Base-by-base conservation (phyloP, 2,113 vertebrate genomes). In the Maccullochella peelii region DNA sequence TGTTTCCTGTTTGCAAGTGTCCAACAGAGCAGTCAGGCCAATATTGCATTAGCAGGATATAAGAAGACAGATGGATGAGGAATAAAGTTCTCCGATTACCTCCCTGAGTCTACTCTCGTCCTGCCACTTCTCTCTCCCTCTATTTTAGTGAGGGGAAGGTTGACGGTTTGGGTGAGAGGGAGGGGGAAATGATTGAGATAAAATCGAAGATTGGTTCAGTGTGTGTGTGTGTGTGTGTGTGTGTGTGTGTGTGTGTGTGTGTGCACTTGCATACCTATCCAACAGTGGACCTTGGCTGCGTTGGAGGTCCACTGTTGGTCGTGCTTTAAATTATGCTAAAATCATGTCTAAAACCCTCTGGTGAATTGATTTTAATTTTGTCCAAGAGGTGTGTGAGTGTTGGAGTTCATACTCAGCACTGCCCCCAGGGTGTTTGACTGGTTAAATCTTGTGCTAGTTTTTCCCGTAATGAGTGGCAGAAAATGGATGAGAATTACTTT, bases 151-250 rank as follows among this genome's bases (percentile, higher is more conserved):
- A 89, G 65, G 62, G 80, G 66, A 65, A 71, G 83, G 88, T 68
- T 88, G 88, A 79, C 59, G 20, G 73, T 76, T 52, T 44, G 66
- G 40, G 75, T 38, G 76, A 67, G 66, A 42, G 25, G 25, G 16
- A 40, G 42, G 61, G 38, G 75, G 68, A 75, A 47, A 54, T 89
- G 84, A 93, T 87, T 85, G 86, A 89, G 73, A 76, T 84, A 36
- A 84, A 91, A 80, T 88, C 61, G 77, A 86, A 86, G 81, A 81
- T 86, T 80, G 84, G 68, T 88, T 78, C 77, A 67, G 57, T 77
- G 58, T 63, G 61, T 21, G 61, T 63, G 61, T 63, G 18, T 63
- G 63, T 44, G 63, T 47, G 42, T 47, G 65, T 42, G 14, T n/a
- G n/a, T n/a, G 57, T 77, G 58, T 63, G 61, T 21, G 61, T 63